Base-by-base conservation (phyloP, 2,888 invertebrate genomes). In the Cryptosula pallasiana region DNA sequence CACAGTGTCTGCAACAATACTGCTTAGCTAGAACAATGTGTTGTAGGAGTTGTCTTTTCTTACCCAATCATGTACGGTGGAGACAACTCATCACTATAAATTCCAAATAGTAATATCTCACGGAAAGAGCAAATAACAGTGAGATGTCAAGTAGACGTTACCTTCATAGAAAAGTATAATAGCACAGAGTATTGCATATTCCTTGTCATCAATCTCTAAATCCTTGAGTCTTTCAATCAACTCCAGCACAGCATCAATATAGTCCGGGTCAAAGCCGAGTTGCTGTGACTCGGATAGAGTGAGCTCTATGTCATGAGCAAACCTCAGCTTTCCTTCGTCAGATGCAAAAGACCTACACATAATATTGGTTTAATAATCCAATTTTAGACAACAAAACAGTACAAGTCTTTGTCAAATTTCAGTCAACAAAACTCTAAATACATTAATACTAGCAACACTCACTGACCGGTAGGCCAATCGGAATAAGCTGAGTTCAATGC, bases 401-500 rank as follows among this genome's bases (percentile, higher is more conserved):
- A n/a, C n/a, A n/a, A n/a, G n/a, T n/a, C n/a, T n/a, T n/a, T n/a
- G n/a, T n/a, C n/a, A n/a, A n/a, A n/a, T n/a, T n/a, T n/a, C n/a
- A n/a, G n/a, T n/a, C n/a, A n/a, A n/a, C n/a, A n/a, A n/a, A n/a
- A n/a, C n/a, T n/a, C n/a, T n/a, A n/a, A n/a, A n/a, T n/a, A n/a
- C n/a, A n/a, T n/a, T n/a, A n/a, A n/a, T n/a, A n/a, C n/a, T n/a
- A n/a, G n/a, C n/a, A n/a, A n/a, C n/a, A n/a, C n/a, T n/a, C n/a
- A n/a, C n/a, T n/a, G n/a, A 83, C 84, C 84, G 80, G 78, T 78
- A 84, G 0, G 84, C 78, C 55, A 84, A 74, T 23, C 84, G 74
- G 3, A 84, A 76, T 0, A 83, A 81, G 76, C 82, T 83, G 36
- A 84, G 76, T 72, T 84, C 84, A 84, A 84, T 83, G 72, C 84